Evolutionary conservation across 2,888 invertebrate genomes (phyloP), one percentile per base, ranked within the genome.

Genomic region (Andrena praecox): DNA sequence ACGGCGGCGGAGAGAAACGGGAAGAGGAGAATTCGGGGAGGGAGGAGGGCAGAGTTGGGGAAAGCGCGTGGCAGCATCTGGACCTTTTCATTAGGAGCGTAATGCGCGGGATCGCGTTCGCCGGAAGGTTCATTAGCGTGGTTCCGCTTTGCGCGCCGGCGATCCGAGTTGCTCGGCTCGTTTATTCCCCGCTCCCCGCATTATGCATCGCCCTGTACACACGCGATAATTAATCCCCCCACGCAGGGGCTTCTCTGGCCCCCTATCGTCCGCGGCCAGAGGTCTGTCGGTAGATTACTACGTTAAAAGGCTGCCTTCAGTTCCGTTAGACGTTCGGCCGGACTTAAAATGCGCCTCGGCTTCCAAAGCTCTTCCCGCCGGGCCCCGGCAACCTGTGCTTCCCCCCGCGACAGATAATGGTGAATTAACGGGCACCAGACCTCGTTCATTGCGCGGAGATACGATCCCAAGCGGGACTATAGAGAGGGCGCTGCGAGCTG

Each of bases 141-240:
- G 68, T 69, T 78, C 73, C 63, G 56, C 33, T 64, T 29, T 33
- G 54, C 33, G 67, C 35, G 54, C 69, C 24, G 48, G 42, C 62
- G 67, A 63, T 71, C 70, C 79, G 52, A 56, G 70, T 67, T 66
- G 27, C 64, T 12, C 35, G 12, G 52, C 56, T 42, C 70, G 75
- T 60, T 70, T 62, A 63, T 68, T 59, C 62, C n/a, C 62, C 70
- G 59, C 27, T 68, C 62, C 70, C 27, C 62, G 66, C 29, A 67
- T 76, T 76, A 67, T 74, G 64, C 69, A 48, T 54, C 48, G 12
- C 42, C 29, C 67, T 50, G 67, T 50, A 68, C 75, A 63, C 69
- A 60, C 68, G 69, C 70, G 76, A 60, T 80, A 80, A 80, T 80
- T 80, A 80, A 80, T 80, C 69, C 62, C 62, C 60, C 56, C 24